Percentiles rank a stretch among this genome's conserved stretches.
phyloP scores from a whole-genome alignment of 2,888 invertebrate species.

The Diarsia brunnea region DNA sequence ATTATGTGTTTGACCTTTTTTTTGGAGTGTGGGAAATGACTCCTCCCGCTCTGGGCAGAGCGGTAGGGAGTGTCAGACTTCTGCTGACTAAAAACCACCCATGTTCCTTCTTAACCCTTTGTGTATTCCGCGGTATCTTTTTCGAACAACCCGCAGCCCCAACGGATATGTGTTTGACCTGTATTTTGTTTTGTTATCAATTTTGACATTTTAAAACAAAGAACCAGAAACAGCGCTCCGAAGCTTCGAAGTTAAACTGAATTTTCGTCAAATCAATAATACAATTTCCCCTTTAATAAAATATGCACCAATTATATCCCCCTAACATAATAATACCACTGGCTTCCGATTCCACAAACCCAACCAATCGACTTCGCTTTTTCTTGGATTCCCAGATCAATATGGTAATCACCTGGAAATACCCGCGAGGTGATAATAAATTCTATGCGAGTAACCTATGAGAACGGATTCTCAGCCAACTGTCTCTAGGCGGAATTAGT shows the following conservation, averaged over 20 bases:
- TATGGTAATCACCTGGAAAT: constrained; percentile 61
- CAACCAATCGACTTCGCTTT: constrained; percentile 17
- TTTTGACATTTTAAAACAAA: too few relatives aligned
- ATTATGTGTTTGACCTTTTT: too few relatives aligned
- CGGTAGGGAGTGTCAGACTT: too few relatives aligned
- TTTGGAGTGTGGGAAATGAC: too few relatives aligned
- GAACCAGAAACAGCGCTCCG: not conserved
- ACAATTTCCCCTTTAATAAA: not conserved
- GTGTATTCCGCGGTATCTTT: too few relatives aligned
- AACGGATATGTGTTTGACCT: not conserved
- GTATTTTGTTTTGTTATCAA: not conserved
- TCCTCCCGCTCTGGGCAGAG: too few relatives aligned
- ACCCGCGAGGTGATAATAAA: constrained; percentile 57
- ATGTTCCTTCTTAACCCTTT: too few relatives aligned
- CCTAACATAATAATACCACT: not conserved
- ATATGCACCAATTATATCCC: too few relatives aligned
- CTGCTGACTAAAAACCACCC: too few relatives aligned
- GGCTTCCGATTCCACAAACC: not conserved
- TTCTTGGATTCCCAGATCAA: constrained; percentile 54
- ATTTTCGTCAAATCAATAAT: not conserved
- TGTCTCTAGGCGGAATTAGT: constrained; percentile 50
- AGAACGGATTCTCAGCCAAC: constrained; percentile 40
- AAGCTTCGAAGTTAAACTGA: too few relatives aligned
- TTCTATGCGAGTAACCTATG: constrained; percentile 46
- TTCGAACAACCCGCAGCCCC: too few relatives aligned